Base-by-base conservation (phyloP, 2,888 invertebrate species). In the Oxytorus armatus region DNA sequence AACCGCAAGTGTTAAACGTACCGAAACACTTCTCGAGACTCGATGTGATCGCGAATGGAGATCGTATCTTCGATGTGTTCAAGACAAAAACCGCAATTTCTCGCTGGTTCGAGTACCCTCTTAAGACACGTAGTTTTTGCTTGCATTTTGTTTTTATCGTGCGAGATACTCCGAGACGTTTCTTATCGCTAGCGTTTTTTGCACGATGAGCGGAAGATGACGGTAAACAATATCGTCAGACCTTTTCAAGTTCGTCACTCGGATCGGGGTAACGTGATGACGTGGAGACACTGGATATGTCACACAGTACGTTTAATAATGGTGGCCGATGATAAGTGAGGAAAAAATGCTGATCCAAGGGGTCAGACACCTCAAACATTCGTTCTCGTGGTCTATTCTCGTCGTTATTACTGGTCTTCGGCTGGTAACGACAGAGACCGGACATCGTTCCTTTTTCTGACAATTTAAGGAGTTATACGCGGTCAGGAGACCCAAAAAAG, bases 281-380 rank as follows among this genome's bases (percentile, higher is more conserved):
- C 33, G n/a, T n/a, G 51, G 21, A 59, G 42, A 47, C 25, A 25
- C 36, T 57, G n/a, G 63, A 65, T 57, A 47, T 18, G 7, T 42
- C 53, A 53, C 5, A 5, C 44, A 29, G 68, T 25, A 53, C 25
- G 33, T 10, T 55, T 11, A 68, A 42, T 39, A 33, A 39, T 39
- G 68, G 14, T 29, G n/a, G 47, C 59, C 33, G 14, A 14, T 59
- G 47, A 33, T 51, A 18, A 1, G 29, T 36, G n/a, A 44, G 53
- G 7, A 77, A 81, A 81, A 83, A 68, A 75, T 82, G 86, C 84
- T 85, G 87, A 86, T 79, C 51, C 55, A 72, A 63, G 83, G 65
- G 85, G 85, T 87, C 88, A 79, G 82, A 83, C 79, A 84, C 85
- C 86, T 85, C 69, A 10, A 55, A 16, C 11, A 53, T 23, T 14